These are phyloP conservation scores for Manacus vitellinus DNA, from an alignment of 2,113 vertebrate genomes.

Conservation along the genomic window DNA sequence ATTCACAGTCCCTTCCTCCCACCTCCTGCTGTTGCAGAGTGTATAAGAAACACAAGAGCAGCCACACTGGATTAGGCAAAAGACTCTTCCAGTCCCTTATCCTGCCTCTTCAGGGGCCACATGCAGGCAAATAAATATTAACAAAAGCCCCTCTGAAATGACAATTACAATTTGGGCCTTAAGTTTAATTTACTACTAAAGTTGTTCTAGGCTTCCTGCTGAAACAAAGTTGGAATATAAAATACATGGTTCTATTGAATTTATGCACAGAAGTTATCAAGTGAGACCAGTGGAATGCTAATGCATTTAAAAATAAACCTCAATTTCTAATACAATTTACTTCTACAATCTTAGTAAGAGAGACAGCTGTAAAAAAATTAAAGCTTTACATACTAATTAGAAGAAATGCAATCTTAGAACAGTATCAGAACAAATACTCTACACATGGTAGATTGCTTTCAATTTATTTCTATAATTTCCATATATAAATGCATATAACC, in stretches of 20 bases:
- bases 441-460: conserved; percentile 14
- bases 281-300: neutral
- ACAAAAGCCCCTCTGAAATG: neutral
- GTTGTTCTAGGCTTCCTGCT: neutral
- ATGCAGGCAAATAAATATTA: neutral
- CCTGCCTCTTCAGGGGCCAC: neutral
- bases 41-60: neutral
- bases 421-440: conserved; percentile 43
- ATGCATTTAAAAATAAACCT: conserved; percentile 28
- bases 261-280: neutral
- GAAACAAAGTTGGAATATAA: neutral
- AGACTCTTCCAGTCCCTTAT: neutral
- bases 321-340: conserved; percentile 47
- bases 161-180: neutral
- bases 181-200: neutral
- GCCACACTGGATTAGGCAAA: neutral
- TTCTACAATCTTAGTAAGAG: conserved; percentile 3
- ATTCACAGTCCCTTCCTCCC: neutral
- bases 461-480: conserved; percentile 43
- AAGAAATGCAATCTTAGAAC: conserved; percentile 48
- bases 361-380: conserved; percentile 41
- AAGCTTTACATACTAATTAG: conserved; percentile 27
- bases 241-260: neutral
- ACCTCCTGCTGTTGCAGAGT: neutral
- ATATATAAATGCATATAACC: neutral